A percentile compares a stretch with the other conserved stretches of the same genome.
phyloP scores from a whole-genome alignment of 2,888 invertebrate genomes.

The Pocota personata region DNA sequence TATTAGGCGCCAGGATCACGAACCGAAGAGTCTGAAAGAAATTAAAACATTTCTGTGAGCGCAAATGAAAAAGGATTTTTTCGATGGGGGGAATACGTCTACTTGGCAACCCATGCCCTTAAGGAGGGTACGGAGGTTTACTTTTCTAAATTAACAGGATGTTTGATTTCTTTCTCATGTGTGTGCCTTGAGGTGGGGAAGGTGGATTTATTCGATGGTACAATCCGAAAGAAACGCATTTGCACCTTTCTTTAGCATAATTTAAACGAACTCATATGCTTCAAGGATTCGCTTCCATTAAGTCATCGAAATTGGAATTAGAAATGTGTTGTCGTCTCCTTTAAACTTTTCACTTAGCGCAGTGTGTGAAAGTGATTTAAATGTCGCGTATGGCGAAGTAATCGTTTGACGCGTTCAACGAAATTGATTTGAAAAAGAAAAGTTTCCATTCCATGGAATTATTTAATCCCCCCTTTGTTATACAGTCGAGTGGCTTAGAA shows the following conservation, averaged over 20 bases:
- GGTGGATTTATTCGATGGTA: neutral
- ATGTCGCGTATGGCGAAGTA: constrained; percentile 53
- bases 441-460: constrained; percentile 12
- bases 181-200: constrained; percentile 21
- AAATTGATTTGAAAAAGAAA: constrained; percentile 55
- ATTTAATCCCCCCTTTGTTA: constrained; percentile 29
- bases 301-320: constrained; percentile 67
- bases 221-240: constrained; percentile 33
- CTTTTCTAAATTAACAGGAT: constrained; percentile 74
- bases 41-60: constrained; percentile 73
- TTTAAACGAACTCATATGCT: constrained; percentile 41
- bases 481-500: constrained; percentile 43
- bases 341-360: constrained; percentile 64
- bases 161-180: constrained; percentile 74
- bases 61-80: constrained; percentile 68
- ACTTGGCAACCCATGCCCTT: constrained; percentile 50
- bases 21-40: constrained; percentile 73
- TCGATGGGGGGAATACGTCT: constrained; percentile 17
- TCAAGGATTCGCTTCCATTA: constrained; percentile 59
- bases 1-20: constrained; percentile 74
- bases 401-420: constrained; percentile 47
- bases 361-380: constrained; percentile 52
- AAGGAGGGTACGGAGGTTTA: constrained; percentile 59
- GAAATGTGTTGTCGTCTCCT: constrained; percentile 37
- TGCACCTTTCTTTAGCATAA: constrained; percentile 54